Evolutionary conservation across 1,140 invertebrate species (phyloP), one percentile per base, ranked within the genome.

Genomic region (Cotesia vestalis): DNA sequence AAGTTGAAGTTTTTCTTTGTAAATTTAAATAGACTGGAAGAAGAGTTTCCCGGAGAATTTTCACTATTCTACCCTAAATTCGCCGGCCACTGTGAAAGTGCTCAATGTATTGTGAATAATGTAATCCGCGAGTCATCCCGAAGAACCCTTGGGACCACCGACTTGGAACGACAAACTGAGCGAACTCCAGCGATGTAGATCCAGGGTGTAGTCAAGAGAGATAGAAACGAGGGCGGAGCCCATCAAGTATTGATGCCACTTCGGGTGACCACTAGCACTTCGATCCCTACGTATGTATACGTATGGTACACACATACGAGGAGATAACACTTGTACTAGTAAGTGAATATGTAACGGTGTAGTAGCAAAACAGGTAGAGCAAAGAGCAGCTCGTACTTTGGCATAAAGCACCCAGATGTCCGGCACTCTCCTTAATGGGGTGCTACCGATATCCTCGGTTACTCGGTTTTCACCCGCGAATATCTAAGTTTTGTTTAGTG

Each of bases 21-120:
- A 34, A 11, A 66, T 52, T 36, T 35, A 20, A 5, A 6, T 12
- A 20, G 14, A 46, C 9, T n/a, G 46, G 35, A 27, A 9, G 60
- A 38, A 62, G 34, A 40, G 3, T 51, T 17, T 46, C 35, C 57
- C n/a, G 52, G 51, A 1, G 40, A 12, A 52, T 17, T 27, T 64
- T 71, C 20, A 11, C 35, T 66, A 35, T 57, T 72, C 71, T 64
- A 68, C 51, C 46, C 70, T 35, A 70, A 73, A 63, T 61, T 62
- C 59, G 72, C 72, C 77, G 77, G 79, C 78, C 79, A 73, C 76
- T 79, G 72, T 77, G 76, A 85, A 80, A 83, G 79, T 79, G 80
- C 76, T 83, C 82, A 83, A 84, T 84, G 84, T 84, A 80, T 83
- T 79, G 83, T 80, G 81, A 84, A 84, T 84, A 84, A 83, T 84